Evolutionary conservation across 2,113 vertebrate genomes (phyloP).

Genomic region (Zosterops japonicus): DNA sequence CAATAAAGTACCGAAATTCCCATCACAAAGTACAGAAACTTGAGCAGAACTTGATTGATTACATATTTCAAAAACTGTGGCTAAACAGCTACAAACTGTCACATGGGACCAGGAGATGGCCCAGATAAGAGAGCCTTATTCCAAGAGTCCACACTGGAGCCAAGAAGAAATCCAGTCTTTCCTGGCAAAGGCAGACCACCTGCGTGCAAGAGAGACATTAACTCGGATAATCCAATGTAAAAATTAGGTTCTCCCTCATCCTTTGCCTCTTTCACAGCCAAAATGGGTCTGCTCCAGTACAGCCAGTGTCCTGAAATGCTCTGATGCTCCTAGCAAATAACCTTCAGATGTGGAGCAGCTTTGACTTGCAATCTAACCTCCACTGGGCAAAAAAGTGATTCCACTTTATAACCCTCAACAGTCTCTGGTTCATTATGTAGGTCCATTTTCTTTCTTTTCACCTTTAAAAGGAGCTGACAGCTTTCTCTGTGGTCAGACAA

Average conservation of each 20-base stretch:
- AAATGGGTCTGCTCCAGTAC: neutral
- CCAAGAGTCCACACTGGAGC: neutral
- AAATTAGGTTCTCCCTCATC: neutral
- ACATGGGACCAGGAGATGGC: neutral
- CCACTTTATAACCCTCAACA: neutral
- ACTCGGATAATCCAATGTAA: neutral
- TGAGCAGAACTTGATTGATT: neutral
- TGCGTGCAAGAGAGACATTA: neutral
- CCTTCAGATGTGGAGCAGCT: neutral
- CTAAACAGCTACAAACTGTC: neutral
- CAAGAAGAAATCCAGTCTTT: neutral
- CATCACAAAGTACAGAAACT: neutral
- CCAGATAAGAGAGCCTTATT: neutral
- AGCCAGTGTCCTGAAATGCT: neutral
- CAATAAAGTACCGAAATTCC: neutral
- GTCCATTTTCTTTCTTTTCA: neutral
- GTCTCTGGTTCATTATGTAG: neutral
- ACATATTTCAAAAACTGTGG: neutral
- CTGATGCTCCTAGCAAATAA: neutral
- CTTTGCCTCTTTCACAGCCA: neutral
- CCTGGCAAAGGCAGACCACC: slow-evolving; percentile 15
- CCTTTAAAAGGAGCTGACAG: neutral
- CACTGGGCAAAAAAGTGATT: neutral
- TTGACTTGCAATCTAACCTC: neutral
- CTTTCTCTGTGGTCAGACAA: neutral